These are phyloP conservation scores for Melieria crassipennis DNA, from an alignment of 2,888 invertebrate genomes.

Conservation along the genomic window DNA sequence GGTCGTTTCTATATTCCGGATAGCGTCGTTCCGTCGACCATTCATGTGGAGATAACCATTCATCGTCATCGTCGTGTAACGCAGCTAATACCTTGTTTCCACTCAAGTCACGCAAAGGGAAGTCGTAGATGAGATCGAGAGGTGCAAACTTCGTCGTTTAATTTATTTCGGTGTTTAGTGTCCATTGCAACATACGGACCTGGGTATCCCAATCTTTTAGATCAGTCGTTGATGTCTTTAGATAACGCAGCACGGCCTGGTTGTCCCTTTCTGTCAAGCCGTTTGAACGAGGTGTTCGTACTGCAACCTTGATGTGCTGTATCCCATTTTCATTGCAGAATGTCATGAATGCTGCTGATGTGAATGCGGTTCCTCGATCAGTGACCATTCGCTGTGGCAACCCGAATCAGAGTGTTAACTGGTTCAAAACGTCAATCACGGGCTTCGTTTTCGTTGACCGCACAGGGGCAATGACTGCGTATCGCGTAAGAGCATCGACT, in stretches of 20 bases:
- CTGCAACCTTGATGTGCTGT: conserved; percentile 39
- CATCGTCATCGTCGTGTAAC: background rate
- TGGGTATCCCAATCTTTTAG: conserved; percentile 38
- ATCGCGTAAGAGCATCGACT: conserved; percentile 38
- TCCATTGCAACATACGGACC: conserved; percentile 37
- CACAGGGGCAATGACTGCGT: conserved; percentile 25
- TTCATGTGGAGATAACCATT: background rate
- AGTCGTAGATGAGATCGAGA: conserved; percentile 42
- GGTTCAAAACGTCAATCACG: conserved; percentile 35
- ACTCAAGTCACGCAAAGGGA: conserved; percentile 34
- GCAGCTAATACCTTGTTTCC: conserved; percentile 5
- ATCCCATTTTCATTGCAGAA: conserved; percentile 27
- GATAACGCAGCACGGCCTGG: conserved; percentile 27
- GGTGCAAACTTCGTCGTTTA: conserved; percentile 32
- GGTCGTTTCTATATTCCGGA: background rate
- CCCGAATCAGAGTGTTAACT: conserved; percentile 35
- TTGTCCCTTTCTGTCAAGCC: conserved; percentile 39
- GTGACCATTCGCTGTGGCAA: conserved; percentile 30
- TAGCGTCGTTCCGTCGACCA: conserved; percentile 11
- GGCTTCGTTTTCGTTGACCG: conserved; percentile 42
- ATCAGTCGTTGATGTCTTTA: conserved; percentile 29
- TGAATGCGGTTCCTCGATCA: conserved; percentile 39
- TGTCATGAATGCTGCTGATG: conserved; percentile 31
- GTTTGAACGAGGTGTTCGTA: conserved; percentile 38
- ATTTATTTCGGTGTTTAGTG: background rate